Evolutionary conservation across 2,797 vertebrate species (phyloP), one percentile per base, ranked within the genome.

Genomic region (Schizopygopsis malacanthus): DNA sequence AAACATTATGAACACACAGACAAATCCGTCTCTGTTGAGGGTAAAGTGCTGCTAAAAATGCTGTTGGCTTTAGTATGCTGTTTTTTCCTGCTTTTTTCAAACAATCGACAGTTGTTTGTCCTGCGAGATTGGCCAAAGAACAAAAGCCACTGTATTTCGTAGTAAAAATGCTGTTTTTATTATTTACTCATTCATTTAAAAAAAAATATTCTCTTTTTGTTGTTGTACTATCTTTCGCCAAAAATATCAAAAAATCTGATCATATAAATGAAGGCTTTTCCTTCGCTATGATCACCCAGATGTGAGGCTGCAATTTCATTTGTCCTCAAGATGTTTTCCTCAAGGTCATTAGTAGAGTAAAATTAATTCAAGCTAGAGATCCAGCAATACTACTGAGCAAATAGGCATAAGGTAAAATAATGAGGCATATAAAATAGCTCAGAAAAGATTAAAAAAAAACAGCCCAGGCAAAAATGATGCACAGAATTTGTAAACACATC

Each of bases 41-140:
- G 79, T 87, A 90, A 89, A 92, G 94, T 90, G 93, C 93, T 94
- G 94, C 95, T 93, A 95, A 94, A 95, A 94, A 96, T 95, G 95
- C 93, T 93, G 94, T 95, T 93, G 90, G 90, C 94, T 92, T 95
- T 94, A 94, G 97, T 95, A 96, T 97, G 94, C 96, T 95, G 93
- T 96, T 95, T 94, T 92, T 22, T 41, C 33, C 13, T 43, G 37
- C n/a, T 45, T 78, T 79, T 76, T 59, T 61, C 1, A 56, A 72
- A 85, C 83, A 85, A 72, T 72, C 61, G 41, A 5, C 52, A 18
- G 28, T 85, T 79, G 76, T 79, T 85, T 71, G 8, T 16, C 7
- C 15, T 28, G 33, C 12, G 16, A 78, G 50, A 33, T 69, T 85
- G 41, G 67, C 52, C 25, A 61, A 22, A 61, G 39, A 72, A 85